Conservation (phyloP, 1,140 invertebrate species). For the Pectinophora gossypiella region DNA sequence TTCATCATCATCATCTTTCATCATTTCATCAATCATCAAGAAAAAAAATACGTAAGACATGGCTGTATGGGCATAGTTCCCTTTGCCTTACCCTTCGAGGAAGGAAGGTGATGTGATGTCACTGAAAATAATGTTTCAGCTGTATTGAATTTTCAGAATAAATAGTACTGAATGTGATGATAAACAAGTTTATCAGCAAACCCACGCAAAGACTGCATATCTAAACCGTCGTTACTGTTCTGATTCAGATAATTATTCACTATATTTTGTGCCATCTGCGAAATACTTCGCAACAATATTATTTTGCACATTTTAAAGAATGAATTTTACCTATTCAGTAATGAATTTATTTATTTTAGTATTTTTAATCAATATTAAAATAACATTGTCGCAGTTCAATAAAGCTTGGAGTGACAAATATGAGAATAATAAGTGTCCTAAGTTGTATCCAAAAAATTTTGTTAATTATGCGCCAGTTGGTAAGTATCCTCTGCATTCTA, state of each 20-base stretch:
- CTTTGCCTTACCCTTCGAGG: no score
- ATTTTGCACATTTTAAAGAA: neutral
- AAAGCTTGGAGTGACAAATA: conserved; percentile 69
- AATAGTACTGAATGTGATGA: no score
- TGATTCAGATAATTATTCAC: neutral
- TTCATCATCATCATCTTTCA: no score
- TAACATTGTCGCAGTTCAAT: conserved; percentile 50
- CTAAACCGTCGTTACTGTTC: neutral
- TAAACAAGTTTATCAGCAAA: no score
- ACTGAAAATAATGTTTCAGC: no score
- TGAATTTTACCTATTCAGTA: neutral
- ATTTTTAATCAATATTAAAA: conserved; percentile 37
- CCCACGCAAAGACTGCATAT: neutral
- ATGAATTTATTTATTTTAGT: conserved; percentile 26
- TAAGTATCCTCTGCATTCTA: conserved; percentile 25
- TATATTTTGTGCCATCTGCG: no score
- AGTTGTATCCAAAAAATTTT: conserved; percentile 71
- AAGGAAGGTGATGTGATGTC: no score
- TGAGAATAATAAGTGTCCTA: conserved; percentile 68
- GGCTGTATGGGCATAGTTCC: no score
- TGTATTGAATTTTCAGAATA: no score
- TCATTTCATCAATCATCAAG: no score
- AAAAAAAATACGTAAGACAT: no score
- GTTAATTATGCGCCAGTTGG: conserved; percentile 67
- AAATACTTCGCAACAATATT: neutral